Conservation (phyloP, 1,140 invertebrate genomes). For the Cryptotermes secundus region DNA sequence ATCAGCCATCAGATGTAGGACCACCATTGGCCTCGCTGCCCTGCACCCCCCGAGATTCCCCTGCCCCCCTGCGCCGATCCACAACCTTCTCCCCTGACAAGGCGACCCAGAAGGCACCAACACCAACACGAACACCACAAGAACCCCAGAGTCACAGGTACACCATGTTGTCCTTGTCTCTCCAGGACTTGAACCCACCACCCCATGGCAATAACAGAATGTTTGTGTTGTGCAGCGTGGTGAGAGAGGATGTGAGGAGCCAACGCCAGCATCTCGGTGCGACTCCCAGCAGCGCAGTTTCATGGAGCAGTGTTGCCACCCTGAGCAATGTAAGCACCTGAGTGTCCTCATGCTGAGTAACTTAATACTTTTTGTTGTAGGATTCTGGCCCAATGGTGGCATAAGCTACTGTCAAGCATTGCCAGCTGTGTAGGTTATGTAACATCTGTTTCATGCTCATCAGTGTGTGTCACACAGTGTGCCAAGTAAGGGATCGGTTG, state of each 20-base stretch:
- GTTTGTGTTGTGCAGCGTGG: background rate
- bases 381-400: too few relatives aligned
- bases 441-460: too few relatives aligned
- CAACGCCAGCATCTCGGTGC: conserved; percentile 38
- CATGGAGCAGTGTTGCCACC: conserved; percentile 50
- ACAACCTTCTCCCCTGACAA: conserved; percentile 44
- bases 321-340: conserved; percentile 57
- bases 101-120: conserved; percentile 40
- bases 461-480: too few relatives aligned
- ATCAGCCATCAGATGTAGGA: background rate
- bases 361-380: too few relatives aligned
- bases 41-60: background rate
- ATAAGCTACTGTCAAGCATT: too few relatives aligned
- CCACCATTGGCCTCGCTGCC: background rate
- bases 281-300: conserved; percentile 40
- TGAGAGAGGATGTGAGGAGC: background rate
- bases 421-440: too few relatives aligned
- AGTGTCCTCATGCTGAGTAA: too few relatives aligned
- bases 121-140: background rate
- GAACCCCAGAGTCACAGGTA: background rate
- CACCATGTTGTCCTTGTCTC: background rate
- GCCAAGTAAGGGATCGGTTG: too few relatives aligned
- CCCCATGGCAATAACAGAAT: background rate
- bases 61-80: conserved; percentile 29
- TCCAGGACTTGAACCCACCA: background rate